Evolutionary conservation across 2,888 invertebrate species (phyloP).

Genomic region (Caenorhabditis macrosperma): DNA sequence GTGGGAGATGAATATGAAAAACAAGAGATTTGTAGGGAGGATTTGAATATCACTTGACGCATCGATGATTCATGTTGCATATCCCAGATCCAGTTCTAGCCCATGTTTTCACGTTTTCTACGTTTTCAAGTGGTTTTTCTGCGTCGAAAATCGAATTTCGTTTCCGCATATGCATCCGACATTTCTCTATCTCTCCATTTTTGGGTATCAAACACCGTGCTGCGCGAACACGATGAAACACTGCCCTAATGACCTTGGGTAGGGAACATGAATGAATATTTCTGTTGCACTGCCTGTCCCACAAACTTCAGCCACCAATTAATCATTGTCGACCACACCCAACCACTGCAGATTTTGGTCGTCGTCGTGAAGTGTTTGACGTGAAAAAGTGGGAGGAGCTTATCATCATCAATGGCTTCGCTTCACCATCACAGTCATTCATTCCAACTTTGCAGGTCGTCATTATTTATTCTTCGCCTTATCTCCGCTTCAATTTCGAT

Average conservation of each 20-base stretch:
- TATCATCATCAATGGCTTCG: slow-evolving; percentile 21
- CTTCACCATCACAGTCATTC: slow-evolving; percentile 25
- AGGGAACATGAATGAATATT: slow-evolving; percentile 47
- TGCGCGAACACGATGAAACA: slow-evolving; percentile 30
- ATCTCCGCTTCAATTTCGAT: not conserved
- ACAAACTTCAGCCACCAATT: slow-evolving; percentile 22
- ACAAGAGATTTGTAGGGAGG: not conserved
- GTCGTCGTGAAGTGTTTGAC: no score
- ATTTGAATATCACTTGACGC: not conserved
- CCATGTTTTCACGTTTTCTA: not conserved
- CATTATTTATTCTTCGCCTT: not conserved
- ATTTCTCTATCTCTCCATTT: not conserved
- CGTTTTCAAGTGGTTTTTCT: not conserved
- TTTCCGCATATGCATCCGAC: not conserved
- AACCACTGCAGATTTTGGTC: slow-evolving; percentile 38
- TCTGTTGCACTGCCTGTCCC: slow-evolving; percentile 8
- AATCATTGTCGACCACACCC: slow-evolving; percentile 55
- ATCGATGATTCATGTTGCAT: not conserved
- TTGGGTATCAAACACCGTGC: slow-evolving; percentile 20
- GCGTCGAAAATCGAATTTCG: no score
- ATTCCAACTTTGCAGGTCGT: slow-evolving; percentile 7
- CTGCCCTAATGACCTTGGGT: slow-evolving; percentile 45
- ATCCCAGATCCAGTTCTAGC: not conserved
- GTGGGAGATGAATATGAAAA: no score
- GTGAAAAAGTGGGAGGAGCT: slow-evolving; percentile 47